phyloP scores from a whole-genome alignment of 2,888 invertebrate genomes.

The Copidosoma aretas region DNA sequence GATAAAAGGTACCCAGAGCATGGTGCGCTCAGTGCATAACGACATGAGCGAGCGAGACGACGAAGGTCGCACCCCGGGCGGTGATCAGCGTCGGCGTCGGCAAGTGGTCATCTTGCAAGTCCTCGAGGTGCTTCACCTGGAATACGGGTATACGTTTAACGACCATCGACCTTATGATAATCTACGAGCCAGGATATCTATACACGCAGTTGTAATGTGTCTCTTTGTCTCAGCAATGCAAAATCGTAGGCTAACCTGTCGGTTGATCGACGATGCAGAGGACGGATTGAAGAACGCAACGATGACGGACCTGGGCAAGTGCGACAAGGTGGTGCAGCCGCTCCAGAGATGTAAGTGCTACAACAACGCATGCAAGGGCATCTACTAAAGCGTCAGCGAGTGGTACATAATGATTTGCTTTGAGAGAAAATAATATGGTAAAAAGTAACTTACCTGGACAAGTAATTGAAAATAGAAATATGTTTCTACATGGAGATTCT shows the following conservation, averaged over 20 bases:
- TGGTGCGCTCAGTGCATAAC: conserved; percentile 67
- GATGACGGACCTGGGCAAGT: conserved; percentile 67
- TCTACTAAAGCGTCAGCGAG: conserved; percentile 88
- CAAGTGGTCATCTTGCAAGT: conserved; percentile 76
- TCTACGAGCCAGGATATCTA: too few species aligned
- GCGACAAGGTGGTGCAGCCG: conserved; percentile 77
- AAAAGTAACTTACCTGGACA: too few species aligned
- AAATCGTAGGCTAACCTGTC: conserved; percentile 72
- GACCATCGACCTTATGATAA: too few species aligned
- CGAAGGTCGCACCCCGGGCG: conserved; percentile 50
- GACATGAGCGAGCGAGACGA: conserved; percentile 58
- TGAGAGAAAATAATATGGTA: too few species aligned
- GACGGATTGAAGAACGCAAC: conserved; percentile 63
- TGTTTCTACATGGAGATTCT: too few species aligned
- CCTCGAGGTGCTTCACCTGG: conserved; percentile 77
- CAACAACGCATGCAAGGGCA: conserved; percentile 83
- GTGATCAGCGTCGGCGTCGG: conserved; percentile 70
- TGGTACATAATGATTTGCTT: conserved; percentile 86
- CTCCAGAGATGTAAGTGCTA: conserved; percentile 80
- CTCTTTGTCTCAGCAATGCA: conserved; percentile 80
- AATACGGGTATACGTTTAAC: conserved; percentile 76
- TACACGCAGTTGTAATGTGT: too few species aligned
- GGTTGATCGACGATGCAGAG: conserved; percentile 63
- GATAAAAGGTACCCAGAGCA: conserved; percentile 76
- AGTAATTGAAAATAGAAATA: too few species aligned